Base-by-base conservation (phyloP, 2,888 invertebrate genomes). In the Agonopterix alstromeriana region DNA sequence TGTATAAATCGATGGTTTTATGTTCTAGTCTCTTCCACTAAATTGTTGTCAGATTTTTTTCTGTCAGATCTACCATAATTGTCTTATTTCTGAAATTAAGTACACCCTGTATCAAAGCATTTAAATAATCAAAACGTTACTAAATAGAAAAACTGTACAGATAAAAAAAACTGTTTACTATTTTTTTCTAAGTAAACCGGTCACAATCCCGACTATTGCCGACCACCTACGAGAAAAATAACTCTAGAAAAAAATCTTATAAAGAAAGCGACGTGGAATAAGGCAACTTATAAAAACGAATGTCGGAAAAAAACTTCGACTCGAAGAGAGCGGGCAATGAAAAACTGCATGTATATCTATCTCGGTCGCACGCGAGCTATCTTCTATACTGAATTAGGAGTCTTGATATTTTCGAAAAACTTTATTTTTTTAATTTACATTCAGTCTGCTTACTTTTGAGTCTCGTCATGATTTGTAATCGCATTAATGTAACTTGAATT, bases 211-310 rank as follows among this genome's bases (percentile, higher is more conserved):
- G n/a, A 10, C 38, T n/a, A 27, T 10, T 48, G 42, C 10, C 62
- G 80, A 82, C 82, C 82, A 82, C 82, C 81, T 53, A 69, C 69
- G 64, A 60, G 57, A n/a, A 47, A 38, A 47, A 38, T n/a, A 10
- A 10, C 43, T 46, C 58, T 45, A 51, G 63, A 73, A 72, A 69
- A 17, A 65, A 65, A 58, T 60, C 51, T 49, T 57, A 61, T 67
- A 63, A 78, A 75, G 76, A 77, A 78, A 70, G 59, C 60, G 55
- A 62, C 64, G 47, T 27, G 27, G 61, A 70, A 74, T 74, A 73
- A 65, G 65, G 72, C 60, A 43, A 58, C 65, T 59, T 70, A 77
- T 78, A 83, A 82, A 80, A 82, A 78, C 73, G 67, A 60, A 65
- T 65, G 57, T 67, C 60, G 59, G 70, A 70, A 81, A 82, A 76